These are phyloP conservation scores for Halesus radiatus DNA, from an alignment of 1,140 invertebrate genomes.

Conservation along the genomic window DNA sequence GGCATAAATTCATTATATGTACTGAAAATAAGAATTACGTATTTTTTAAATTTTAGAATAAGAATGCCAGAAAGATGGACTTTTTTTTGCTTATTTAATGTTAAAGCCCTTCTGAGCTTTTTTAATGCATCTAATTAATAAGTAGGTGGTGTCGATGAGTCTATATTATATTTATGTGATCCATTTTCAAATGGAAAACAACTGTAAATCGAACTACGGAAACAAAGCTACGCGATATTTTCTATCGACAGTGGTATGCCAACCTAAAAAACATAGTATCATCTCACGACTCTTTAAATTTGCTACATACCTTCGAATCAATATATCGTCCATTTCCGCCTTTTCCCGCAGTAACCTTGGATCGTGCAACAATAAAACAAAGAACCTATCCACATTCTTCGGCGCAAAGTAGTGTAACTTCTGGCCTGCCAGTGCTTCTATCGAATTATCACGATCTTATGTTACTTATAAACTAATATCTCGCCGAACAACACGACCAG, in stretches of 20 bases:
- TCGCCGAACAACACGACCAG: background rate
- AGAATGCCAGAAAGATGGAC: no score
- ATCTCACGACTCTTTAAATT: slow-evolving; percentile 34
- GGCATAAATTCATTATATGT: no score
- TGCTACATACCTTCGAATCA: background rate
- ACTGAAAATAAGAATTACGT: no score
- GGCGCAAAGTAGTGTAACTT: slow-evolving; percentile 17
- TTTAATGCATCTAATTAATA: no score
- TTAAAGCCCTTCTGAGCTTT: no score
- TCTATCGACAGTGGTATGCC: background rate
- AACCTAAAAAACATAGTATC: background rate
- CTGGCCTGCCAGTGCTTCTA: slow-evolving; percentile 2
- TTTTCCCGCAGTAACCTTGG: slow-evolving; percentile 7
- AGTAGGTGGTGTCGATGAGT: no score
- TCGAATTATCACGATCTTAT: slow-evolving; percentile 32
- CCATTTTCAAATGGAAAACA: no score
- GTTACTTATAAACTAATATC: background rate
- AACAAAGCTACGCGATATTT: background rate
- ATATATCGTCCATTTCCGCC: slow-evolving; percentile 32
- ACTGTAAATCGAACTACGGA: background rate
- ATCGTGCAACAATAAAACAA: slow-evolving; percentile 37
- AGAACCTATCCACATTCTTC: slow-evolving; percentile 34
- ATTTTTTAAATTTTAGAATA: no score
- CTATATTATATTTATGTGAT: no score
- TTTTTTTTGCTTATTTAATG: no score